phyloP scores from a whole-genome alignment of 2,888 invertebrate species.

The Brenthis daphne region DNA sequence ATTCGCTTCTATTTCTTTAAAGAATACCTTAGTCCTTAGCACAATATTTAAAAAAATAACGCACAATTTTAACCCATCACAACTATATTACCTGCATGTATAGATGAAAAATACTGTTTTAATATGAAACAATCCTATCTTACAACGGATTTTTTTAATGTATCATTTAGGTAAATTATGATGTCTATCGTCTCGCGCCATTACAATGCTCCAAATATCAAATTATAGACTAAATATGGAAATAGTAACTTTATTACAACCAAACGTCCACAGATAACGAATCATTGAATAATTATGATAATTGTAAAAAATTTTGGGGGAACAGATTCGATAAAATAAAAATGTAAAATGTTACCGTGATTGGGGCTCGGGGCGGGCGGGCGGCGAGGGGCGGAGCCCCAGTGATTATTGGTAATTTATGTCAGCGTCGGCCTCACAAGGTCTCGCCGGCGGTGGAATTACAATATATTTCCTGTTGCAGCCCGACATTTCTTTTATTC shows the following conservation, averaged over 20 bases:
- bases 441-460: conserved; percentile 23
- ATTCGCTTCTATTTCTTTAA: too few species aligned
- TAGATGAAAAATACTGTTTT: too few species aligned
- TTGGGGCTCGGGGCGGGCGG: conserved; percentile 43
- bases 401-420: conserved; percentile 60
- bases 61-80: too few species aligned
- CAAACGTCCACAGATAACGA: conserved; percentile 55
- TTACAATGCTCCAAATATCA: conserved; percentile 33
- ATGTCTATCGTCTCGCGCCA: conserved; percentile 15
- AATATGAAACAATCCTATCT: too few species aligned
- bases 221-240: conserved; percentile 46
- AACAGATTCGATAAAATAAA: conserved; percentile 56
- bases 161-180: conserved; percentile 10
- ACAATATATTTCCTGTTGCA: conserved; percentile 18
- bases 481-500: conserved; percentile 10
- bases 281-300: conserved; percentile 75
- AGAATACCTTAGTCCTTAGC: too few species aligned
- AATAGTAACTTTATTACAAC: conserved; percentile 45
- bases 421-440: conserved; percentile 32
- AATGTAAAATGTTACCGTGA: conserved; percentile 45
- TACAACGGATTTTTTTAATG: not conserved
- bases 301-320: conserved; percentile 60
- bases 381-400: conserved; percentile 38
- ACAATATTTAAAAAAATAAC: too few species aligned
- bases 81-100: too few species aligned